phyloP scores from a whole-genome alignment of 2,797 vertebrate species.

The Harpagifer antarcticus region DNA sequence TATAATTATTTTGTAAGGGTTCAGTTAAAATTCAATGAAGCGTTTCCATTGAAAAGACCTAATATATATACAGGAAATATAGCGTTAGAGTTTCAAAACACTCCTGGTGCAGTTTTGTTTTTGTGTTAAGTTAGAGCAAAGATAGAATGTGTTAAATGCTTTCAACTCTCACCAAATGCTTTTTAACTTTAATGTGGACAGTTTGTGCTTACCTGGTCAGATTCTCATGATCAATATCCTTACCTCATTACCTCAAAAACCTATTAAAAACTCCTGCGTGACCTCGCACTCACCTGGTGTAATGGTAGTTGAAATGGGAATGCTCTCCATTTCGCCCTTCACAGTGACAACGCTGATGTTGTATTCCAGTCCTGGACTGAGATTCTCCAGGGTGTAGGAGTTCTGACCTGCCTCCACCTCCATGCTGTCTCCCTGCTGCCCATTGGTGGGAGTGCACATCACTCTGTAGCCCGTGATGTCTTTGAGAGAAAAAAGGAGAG shows the following conservation, averaged over 20 bases:
- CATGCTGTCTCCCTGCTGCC: slow-evolving; percentile 91
- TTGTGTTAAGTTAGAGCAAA: slow-evolving; percentile 19
- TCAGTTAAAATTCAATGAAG: slow-evolving; percentile 49
- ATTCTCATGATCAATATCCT: background rate
- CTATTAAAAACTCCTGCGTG: background rate
- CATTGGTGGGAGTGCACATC: slow-evolving; percentile 89
- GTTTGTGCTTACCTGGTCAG: too few relatives aligned
- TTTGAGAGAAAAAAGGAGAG: slow-evolving; percentile 50
- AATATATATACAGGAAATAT: slow-evolving; percentile 49
- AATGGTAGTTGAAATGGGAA: slow-evolving; percentile 89
- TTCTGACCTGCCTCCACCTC: slow-evolving; percentile 91
- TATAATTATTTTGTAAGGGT: slow-evolving; percentile 13
- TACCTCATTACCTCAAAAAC: background rate
- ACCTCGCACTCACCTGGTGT: slow-evolving; percentile 87
- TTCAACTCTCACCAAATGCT: too few relatives aligned
- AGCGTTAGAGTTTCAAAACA: slow-evolving; percentile 39
- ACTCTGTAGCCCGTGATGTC: slow-evolving; percentile 95
- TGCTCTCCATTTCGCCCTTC: slow-evolving; percentile 93
- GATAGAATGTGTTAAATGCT: slow-evolving; percentile 13
- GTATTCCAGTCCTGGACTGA: slow-evolving; percentile 95
- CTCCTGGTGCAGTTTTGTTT: slow-evolving; percentile 11
- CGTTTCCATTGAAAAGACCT: slow-evolving; percentile 31
- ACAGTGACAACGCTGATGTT: slow-evolving; percentile 95
- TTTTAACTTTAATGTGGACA: too few relatives aligned
- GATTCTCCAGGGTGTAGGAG: slow-evolving; percentile 92